Conservation (phyloP, 53 echinoderm and acorn worm genomes). For the Actinopyga echinites region DNA sequence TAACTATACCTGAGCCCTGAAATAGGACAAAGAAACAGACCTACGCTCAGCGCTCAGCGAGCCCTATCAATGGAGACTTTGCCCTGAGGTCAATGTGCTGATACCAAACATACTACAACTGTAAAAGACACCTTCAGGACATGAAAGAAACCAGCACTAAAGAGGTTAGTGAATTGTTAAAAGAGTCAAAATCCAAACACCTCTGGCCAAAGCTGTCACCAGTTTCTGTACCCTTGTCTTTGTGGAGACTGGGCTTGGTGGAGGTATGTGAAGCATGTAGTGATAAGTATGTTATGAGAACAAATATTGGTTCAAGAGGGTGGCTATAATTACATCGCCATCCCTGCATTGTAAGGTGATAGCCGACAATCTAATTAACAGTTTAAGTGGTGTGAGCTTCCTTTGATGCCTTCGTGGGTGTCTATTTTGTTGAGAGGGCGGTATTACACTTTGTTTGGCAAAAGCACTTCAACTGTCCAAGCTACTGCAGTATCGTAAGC, state of each 20-base stretch:
- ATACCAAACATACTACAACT: not conserved
- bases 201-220: slow-evolving; percentile 36
- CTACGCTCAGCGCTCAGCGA: too few species aligned
- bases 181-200: slow-evolving; percentile 16
- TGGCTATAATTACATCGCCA: slow-evolving; percentile 1
- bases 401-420: too few species aligned
- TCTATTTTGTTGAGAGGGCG: too few species aligned
- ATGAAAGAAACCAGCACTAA: not conserved
- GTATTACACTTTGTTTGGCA: too few species aligned
- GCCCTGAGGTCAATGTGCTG: slow-evolving; percentile 22
- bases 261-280: slow-evolving; percentile 24
- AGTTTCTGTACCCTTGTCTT: not conserved
- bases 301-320: slow-evolving; percentile 32
- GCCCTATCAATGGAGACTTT: not conserved
- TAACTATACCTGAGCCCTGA: not conserved
- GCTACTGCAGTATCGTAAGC: too few species aligned
- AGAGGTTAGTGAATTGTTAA: not conserved
- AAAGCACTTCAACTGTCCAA: too few species aligned
- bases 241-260: not conserved
- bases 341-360: slow-evolving; percentile 13
- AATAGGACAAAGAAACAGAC: too few species aligned
- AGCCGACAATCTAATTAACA: slow-evolving; percentile 26
- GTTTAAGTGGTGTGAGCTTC: too few species aligned
- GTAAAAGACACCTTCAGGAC: slow-evolving; percentile 23
- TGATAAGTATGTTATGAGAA: slow-evolving; percentile 42